These are phyloP conservation scores for Chionoecetes opilio DNA, from an alignment of 1,140 invertebrate genomes.

Conservation along the genomic window DNA sequence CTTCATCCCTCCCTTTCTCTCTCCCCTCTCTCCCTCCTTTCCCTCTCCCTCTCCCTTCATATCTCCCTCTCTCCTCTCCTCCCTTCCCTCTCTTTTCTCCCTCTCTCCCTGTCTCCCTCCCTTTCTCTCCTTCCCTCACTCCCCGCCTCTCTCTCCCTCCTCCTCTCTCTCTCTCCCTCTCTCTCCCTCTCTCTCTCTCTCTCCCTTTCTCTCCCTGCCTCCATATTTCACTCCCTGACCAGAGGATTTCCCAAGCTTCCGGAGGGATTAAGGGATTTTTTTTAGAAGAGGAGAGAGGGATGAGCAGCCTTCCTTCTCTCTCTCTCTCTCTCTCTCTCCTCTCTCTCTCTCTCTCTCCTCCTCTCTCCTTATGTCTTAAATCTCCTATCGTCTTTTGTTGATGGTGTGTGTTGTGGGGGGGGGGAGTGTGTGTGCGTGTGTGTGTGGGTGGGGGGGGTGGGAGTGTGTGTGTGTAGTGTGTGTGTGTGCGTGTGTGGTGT, in stretches of 20 bases:
- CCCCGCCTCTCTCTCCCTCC: background rate
- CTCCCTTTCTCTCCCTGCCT: background rate
- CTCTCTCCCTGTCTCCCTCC: background rate
- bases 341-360: background rate
- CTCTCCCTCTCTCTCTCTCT: background rate
- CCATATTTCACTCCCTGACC: background rate
- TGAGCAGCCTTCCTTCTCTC: background rate
- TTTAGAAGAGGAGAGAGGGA: background rate
- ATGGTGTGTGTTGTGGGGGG: background rate
- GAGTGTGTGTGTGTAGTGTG: too few relatives aligned
- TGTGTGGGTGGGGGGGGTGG: too few relatives aligned
- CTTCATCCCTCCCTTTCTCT: too few relatives aligned
- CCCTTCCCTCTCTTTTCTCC: background rate
- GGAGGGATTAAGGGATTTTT: background rate
- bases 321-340: background rate
- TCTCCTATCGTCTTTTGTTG: background rate
- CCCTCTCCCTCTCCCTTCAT: background rate
- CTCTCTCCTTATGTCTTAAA: background rate
- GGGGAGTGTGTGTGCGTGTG: too few relatives aligned
- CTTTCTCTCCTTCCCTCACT: background rate
- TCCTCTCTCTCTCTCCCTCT: constrained; percentile 33
- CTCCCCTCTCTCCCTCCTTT: background rate
- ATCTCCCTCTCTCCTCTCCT: background rate
- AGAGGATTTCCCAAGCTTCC: constrained; percentile 33
- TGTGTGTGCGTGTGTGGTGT: background rate